Conservation (phyloP, 2,888 invertebrate genomes). For the Exephanes ischioxanthus region DNA sequence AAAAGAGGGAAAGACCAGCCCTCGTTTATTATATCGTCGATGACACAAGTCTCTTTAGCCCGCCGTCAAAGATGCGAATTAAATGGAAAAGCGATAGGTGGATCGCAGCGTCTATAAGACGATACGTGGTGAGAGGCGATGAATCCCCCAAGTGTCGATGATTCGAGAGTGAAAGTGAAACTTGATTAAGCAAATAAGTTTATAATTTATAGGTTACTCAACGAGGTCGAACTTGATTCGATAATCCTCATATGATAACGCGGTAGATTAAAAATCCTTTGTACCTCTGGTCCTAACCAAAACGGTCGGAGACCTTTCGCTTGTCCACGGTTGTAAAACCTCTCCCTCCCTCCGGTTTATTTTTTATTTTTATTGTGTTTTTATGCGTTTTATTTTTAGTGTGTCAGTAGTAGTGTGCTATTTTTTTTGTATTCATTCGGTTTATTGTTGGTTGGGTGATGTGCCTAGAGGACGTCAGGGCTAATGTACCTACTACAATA, state of each 20-base stretch:
- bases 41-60: slow-evolving; percentile 46
- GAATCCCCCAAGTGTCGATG: neutral
- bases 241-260: neutral
- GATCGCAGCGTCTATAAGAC: slow-evolving; percentile 18
- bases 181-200: neutral
- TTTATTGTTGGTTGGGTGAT: slow-evolving; percentile 55
- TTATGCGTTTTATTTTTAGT: too few species aligned
- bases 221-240: neutral
- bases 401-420: too few species aligned
- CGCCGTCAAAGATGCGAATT: slow-evolving; percentile 41
- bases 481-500: slow-evolving; percentile 65
- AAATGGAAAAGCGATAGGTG: slow-evolving; percentile 47
- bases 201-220: neutral
- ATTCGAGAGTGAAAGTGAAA: neutral
- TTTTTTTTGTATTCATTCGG: too few species aligned
- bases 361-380: too few species aligned
- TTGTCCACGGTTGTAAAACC: slow-evolving; percentile 69
- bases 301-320: slow-evolving; percentile 58
- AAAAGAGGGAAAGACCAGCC: slow-evolving; percentile 1
- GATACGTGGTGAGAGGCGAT: slow-evolving; percentile 8
- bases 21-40: slow-evolving; percentile 41
- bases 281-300: slow-evolving; percentile 16
- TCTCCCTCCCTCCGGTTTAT: too few species aligned
- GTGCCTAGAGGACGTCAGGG: slow-evolving; percentile 38
- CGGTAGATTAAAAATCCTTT: neutral